A percentile compares a stretch with the other conserved stretches of the same genome.
Conservation (phyloP, 2,888 invertebrate genomes). For the Sipunculus nudus region DNA sequence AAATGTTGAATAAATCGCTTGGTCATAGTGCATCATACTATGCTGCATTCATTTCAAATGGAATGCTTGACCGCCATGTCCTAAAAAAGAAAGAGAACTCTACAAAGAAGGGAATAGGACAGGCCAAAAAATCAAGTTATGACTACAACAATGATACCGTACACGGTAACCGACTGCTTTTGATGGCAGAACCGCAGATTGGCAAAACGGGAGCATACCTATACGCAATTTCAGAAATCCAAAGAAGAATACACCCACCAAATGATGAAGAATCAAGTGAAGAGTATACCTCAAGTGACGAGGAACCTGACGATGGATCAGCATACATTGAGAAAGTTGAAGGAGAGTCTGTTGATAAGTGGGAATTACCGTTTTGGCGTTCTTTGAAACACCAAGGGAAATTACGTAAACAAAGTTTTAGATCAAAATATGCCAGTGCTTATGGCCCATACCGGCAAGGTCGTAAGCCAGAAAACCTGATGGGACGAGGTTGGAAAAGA, state of each 20-base stretch:
- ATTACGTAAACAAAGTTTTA: neutral
- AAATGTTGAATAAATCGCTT: neutral
- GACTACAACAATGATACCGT: conserved; percentile 9
- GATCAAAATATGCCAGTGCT: too few relatives aligned
- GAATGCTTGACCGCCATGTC: neutral
- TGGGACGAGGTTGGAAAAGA: too few relatives aligned
- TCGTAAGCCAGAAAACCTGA: too few relatives aligned
- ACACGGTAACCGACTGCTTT: conserved; percentile 12
- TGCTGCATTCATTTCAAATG: neutral
- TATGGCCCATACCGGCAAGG: too few relatives aligned
- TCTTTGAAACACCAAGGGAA: neutral
- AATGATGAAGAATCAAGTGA: neutral
- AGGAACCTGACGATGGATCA: conserved; percentile 1
- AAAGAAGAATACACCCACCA: neutral
- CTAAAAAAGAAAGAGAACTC: neutral
- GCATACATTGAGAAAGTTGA: neutral
- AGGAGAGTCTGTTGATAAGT: conserved; percentile 2
- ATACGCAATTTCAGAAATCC: conserved; percentile 8
- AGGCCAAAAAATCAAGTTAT: neutral
- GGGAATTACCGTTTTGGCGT: conserved; percentile 22
- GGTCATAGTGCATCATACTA: neutral
- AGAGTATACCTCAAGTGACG: neutral
- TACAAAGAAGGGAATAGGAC: too few relatives aligned
- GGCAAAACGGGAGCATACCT: conserved; percentile 24
- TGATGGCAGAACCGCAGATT: conserved; percentile 24